phyloP scores from a whole-genome alignment of 2,888 invertebrate genomes.

The Chironomus tentans region DNA sequence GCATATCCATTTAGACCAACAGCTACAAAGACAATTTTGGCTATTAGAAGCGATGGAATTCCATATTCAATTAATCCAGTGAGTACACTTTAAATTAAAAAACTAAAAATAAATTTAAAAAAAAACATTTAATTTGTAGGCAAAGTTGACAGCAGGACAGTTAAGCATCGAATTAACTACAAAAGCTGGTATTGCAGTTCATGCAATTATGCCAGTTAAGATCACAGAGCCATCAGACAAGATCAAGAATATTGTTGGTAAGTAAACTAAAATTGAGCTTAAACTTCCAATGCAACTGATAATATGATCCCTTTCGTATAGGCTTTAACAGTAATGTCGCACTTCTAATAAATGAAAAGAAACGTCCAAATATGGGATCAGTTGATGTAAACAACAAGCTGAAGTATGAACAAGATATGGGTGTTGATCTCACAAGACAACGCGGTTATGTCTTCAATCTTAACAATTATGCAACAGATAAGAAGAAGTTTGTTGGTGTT shows the following conservation, averaged over 20 bases:
- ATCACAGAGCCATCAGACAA: conserved; percentile 27
- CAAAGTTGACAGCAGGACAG: conserved; percentile 31
- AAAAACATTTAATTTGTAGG: conserved; percentile 31
- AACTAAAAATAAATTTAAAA: too few relatives aligned
- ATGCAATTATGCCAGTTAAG: conserved; percentile 3
- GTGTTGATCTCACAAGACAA: conserved; percentile 54
- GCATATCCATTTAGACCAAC: conserved; percentile 66
- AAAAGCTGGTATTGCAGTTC: conserved; percentile 8
- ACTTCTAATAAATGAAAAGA: conserved; percentile 55
- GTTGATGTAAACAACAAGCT: conserved; percentile 49
- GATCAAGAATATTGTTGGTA: conserved; percentile 39
- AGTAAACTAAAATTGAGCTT: conserved; percentile 31
- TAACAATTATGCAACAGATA: conserved; percentile 34
- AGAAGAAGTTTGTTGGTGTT: conserved; percentile 35
- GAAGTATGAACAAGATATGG: conserved; percentile 48
- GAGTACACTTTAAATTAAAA: too few relatives aligned
- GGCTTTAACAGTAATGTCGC: conserved; percentile 53
- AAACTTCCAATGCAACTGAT: too few relatives aligned
- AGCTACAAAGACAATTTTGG: conserved; percentile 64
- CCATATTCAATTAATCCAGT: conserved; percentile 48
- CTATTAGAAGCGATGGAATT: conserved; percentile 54
- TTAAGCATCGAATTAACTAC: background rate
- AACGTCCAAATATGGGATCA: conserved; percentile 47
- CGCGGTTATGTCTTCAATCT: conserved; percentile 40
- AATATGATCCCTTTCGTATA: conserved; percentile 31